Evolutionary conservation across 2,113 vertebrate species (phyloP), one percentile per base, ranked within the genome.

Genomic region (Casuarius casuarius): DNA sequence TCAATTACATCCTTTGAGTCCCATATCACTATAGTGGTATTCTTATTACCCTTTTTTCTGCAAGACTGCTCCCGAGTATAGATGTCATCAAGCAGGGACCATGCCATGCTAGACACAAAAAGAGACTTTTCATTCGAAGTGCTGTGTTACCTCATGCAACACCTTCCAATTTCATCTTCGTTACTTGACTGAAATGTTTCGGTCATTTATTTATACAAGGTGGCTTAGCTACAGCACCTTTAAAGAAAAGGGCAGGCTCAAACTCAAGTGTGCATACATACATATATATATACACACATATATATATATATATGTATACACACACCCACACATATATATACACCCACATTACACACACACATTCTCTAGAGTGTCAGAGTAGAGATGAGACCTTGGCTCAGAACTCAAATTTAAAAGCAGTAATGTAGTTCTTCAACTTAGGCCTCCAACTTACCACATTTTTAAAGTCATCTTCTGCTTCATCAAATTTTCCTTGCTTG

Each of bases 391-490:
- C 52, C 29, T 35, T 52, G 48, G n/a, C 51, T 77, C 19, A 51
- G 73, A 85, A 63, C 2, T 0, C 40, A 82, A 14, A 7, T 23
- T 71, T 62, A 46, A 40, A 92, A 75, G 14, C 1, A 80, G 14
- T 28, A 7, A 81, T 3, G 2, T 17, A 79, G 31, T 28, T 18
- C 52, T 26, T 18, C 54, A 70, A 12, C n/a, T 48, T 12, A 35
- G 17, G 28, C 23, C 29, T 94, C 22, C 92, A 78, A 98, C 99
- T 98, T 97, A 99, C 99, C 98, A 99, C 99, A 89, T 98, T 99
- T 96, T 99, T 99, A 73, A 99, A 99, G 97, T 99, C 99, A 58
- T 98, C 98, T 96, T 99, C 99, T 22, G 99, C 99, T 97, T 99
- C 99, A 94, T 99, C 99, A 7, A 99, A 98, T 90, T 98, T 99